Base-by-base conservation (phyloP, 2,888 invertebrate genomes). In the Schizaphis graminum region DNA sequence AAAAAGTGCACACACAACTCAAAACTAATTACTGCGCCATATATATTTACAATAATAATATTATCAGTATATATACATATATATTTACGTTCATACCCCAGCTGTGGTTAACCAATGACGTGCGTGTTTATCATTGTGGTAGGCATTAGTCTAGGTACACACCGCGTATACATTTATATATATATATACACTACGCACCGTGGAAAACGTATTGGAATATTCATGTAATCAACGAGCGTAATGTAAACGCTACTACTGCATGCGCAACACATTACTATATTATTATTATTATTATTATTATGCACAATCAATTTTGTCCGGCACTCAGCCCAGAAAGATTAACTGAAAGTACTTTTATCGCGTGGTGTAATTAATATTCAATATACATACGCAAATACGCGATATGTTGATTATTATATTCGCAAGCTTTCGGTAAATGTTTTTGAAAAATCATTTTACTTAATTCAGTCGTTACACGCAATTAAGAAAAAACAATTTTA, bases 211-310 rank as follows among this genome's bases (percentile, higher is more conserved):
- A 86, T 44, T 47, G 86, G 86, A 86, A 86, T 86, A 86, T 86
- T 86, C 86, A 86, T 86, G 86, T 44, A 86, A 86, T 86, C 86
- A 86, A 86, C 47, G 86, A 26, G 47, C 86, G 86, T 86, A 44
- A 86, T 77, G 35, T 77, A 77, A 77, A 77, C 35, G 16, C 77
- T 77, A 21, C 8, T 8, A 35, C 77, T 77, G 8, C 57, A 57
- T 57, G 57, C 21, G 3, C 35, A 35, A 41, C 77, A 77, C 35
- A 77, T 77, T 35, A 77, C 35, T 53, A 21, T 47, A 47, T 47
- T 47, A 47, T 47, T 26, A 57, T 26, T 57, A 57, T 26, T 57
- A 61, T 61, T 67, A 67, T 77, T 77, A 77, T 77, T 77, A 77
- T 77, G 77, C 77, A 41, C 77, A 77, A 77, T 77, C 77, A 77